Evolutionary conservation across 2,797 vertebrate genomes (phyloP).

Genomic region (Sardinella longiceps): DNA sequence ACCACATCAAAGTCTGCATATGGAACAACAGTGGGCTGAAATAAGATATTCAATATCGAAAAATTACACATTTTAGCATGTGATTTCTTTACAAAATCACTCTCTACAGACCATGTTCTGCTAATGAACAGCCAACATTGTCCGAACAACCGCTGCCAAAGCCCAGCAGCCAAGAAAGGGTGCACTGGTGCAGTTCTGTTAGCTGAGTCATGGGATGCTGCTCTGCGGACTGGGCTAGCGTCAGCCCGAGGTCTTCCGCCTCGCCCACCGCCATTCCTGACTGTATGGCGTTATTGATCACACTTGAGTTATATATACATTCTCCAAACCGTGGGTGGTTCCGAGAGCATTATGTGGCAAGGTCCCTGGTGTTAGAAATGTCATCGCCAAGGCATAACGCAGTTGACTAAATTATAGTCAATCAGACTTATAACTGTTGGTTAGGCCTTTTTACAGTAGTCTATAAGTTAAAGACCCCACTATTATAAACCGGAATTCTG

Average conservation of each 20-base stretch:
- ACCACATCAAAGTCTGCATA: slow-evolving; percentile 77
- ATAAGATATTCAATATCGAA: slow-evolving; percentile 12
- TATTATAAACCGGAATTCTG: no score
- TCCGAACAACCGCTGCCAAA: not conserved
- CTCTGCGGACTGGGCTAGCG: slow-evolving; percentile 17
- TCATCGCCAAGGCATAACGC: not conserved
- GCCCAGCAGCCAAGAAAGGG: slow-evolving; percentile 55
- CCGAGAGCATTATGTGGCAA: not conserved
- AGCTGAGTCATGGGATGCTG: slow-evolving; percentile 70
- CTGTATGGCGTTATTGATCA: slow-evolving; percentile 70
- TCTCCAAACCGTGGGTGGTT: not conserved
- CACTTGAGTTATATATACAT: not conserved
- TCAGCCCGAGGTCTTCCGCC: slow-evolving; percentile 42
- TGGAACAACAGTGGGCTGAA: slow-evolving; percentile 76
- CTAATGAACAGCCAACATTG: not conserved
- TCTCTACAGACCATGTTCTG: not conserved
- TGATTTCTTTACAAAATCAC: not conserved
- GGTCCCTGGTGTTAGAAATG: not conserved
- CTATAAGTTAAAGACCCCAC: no score
- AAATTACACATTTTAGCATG: not conserved
- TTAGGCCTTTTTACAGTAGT: not conserved
- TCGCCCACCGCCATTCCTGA: slow-evolving; percentile 56
- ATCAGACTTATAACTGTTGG: not conserved
- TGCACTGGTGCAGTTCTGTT: slow-evolving; percentile 58
- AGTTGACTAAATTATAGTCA: no score